Evolutionary conservation across 2,888 invertebrate species (phyloP).

Genomic region (Muschampia plurimacula): DNA sequence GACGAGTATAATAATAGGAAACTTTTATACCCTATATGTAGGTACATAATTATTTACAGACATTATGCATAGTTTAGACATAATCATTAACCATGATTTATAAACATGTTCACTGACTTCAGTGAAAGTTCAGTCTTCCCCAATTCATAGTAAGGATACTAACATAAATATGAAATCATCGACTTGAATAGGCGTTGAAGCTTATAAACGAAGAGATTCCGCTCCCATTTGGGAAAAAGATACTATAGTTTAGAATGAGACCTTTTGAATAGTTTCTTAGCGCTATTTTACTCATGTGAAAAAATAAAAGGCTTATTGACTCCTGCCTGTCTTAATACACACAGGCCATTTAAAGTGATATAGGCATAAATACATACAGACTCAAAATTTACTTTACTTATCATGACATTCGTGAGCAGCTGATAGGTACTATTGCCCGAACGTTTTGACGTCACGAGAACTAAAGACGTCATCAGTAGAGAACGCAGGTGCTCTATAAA

Average conservation of each 20-base stretch:
- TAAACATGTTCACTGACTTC: too few relatives aligned
- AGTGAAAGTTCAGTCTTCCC: background rate
- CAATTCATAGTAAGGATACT: background rate
- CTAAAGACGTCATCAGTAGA: constrained; percentile 28
- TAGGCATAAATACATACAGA: background rate
- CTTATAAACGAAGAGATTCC: background rate
- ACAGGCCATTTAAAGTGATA: background rate
- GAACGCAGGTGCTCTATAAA: constrained; percentile 24
- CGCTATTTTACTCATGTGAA: background rate
- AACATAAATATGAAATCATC: background rate
- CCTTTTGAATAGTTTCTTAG: background rate
- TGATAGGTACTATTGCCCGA: constrained; percentile 23
- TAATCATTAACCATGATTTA: too few relatives aligned
- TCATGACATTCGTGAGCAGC: constrained; percentile 20
- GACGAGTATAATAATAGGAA: too few relatives aligned
- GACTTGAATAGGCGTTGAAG: background rate
- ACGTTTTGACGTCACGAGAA: constrained; percentile 28
- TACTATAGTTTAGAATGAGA: background rate
- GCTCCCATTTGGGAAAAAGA: background rate
- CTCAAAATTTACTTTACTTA: constrained; percentile 2
- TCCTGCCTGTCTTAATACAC: background rate
- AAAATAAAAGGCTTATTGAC: background rate
- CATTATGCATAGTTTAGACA: too few relatives aligned
- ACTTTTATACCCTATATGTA: too few relatives aligned
- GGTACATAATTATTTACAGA: too few relatives aligned